Evolutionary conservation across 2,797 vertebrate genomes (phyloP), one percentile per base, ranked within the genome.

Genomic region (Urophycis tenuis): DNA sequence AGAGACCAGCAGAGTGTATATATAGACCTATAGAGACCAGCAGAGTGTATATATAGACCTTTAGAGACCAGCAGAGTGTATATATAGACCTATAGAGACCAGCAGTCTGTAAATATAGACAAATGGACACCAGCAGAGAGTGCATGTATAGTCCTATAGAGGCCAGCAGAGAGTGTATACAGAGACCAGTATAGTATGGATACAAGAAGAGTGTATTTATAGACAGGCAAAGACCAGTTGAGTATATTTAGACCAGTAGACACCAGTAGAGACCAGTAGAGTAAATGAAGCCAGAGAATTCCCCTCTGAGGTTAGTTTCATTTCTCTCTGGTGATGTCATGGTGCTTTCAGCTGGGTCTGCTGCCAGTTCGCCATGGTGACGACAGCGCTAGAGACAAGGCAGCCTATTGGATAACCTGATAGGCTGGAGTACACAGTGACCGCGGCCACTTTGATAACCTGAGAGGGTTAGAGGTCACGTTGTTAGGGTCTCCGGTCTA

Each of bases 291-390:
- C 34, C 36, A 74, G 60, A 69, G 78, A 80, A 80, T 76, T 80
- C 75, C 79, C 79, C 79, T 76, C 31, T 36, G 69, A 31, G 64
- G 45, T n/a, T 71, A 74, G 71, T 80, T 74, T 77, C 75, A 74
- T 77, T 80, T 80, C 76, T 76, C 34, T 74, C 72, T 60, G 49
- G 72, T 80, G 72, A 76, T 71, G 72, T 77, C 79, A 80, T 71
- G 72, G 41, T 36, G 25, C 36, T 71, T 71, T 45, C 14, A 78
- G 72, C 32, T 30, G 25, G 25, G 53, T 64, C n/a, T 64, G 53
- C n/a, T 64, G 53, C 53, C 53, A 64, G 53, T 11, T 64, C 53
- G 53, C 53, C 53, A 64, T 25, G 53, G 53, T 10, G 53, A 64
- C 22, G 53, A 22, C n/a, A 25, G 22, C 11, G n/a, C 22, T n/a